Percentiles rank a stretch among this genome's conserved stretches.
Conservation (phyloP, 2,797 vertebrate genomes). For the Eleutherodactylus coqui region DNA sequence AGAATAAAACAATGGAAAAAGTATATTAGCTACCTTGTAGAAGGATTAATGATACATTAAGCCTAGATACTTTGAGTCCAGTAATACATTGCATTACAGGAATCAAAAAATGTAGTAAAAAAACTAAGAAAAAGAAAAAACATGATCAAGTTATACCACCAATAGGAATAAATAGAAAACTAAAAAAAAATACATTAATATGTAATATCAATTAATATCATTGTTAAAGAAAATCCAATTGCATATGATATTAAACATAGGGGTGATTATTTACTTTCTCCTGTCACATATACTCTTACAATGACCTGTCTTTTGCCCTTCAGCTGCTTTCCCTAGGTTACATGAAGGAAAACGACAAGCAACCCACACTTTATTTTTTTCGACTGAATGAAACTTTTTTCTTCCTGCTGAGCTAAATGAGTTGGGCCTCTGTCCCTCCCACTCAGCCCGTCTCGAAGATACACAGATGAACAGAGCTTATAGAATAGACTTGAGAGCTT, state of each 20-base stretch:
- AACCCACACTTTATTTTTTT: constrained; percentile 2
- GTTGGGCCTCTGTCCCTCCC: constrained; percentile 30
- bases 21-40: neutral
- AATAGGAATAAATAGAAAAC: neutral
- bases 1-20: neutral
- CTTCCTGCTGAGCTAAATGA: constrained; percentile 20
- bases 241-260: neutral
- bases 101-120: neutral
- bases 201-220: neutral
- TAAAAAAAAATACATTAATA: neutral
- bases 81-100: neutral
- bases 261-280: neutral
- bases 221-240: neutral
- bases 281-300: neutral
- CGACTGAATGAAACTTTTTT: neutral
- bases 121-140: neutral
- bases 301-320: neutral
- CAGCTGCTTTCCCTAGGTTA: neutral
- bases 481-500: constrained; percentile 19
- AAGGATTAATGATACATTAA: neutral
- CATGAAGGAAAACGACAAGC: neutral
- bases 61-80: neutral
- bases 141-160: neutral
- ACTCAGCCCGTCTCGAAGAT: neutral
- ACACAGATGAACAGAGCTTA: constrained; percentile 16